Conservation (phyloP, 2,797 vertebrate species). For the Neoniphon sammara region DNA sequence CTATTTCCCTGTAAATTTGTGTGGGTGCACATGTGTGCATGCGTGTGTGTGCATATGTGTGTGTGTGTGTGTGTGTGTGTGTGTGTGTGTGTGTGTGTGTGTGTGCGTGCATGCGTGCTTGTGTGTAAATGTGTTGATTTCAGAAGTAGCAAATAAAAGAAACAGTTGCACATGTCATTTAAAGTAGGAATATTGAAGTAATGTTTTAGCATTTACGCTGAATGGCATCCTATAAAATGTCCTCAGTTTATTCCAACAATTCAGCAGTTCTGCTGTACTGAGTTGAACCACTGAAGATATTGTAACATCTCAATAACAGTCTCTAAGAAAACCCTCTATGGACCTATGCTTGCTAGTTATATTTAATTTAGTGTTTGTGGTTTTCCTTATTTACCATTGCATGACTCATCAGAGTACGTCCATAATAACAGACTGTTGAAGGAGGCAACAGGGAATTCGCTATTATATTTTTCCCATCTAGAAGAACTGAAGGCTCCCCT, state of each 20-base stretch:
- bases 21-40: no score
- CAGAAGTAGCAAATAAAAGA: background rate
- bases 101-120: background rate
- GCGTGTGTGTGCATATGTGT: no score
- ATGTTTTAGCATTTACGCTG: background rate
- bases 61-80: background rate
- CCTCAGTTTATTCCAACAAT: background rate
- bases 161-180: no score
- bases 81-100: background rate
- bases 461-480: background rate
- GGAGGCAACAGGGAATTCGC: constrained; percentile 25
- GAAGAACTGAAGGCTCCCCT: background rate
- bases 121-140: background rate
- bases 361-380: constrained; percentile 18
- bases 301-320: constrained; percentile 2
- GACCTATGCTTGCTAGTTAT: background rate
- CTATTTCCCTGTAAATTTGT: constrained; percentile 5
- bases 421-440: constrained; percentile 37
- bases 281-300: background rate
- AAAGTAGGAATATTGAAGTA: no score
- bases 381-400: constrained; percentile 43
- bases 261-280: background rate
- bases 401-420: constrained; percentile 40
- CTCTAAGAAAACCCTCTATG: background rate
- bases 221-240: background rate